Conservation (phyloP, 2,113 vertebrate genomes). For the Athene cunicularia region DNA sequence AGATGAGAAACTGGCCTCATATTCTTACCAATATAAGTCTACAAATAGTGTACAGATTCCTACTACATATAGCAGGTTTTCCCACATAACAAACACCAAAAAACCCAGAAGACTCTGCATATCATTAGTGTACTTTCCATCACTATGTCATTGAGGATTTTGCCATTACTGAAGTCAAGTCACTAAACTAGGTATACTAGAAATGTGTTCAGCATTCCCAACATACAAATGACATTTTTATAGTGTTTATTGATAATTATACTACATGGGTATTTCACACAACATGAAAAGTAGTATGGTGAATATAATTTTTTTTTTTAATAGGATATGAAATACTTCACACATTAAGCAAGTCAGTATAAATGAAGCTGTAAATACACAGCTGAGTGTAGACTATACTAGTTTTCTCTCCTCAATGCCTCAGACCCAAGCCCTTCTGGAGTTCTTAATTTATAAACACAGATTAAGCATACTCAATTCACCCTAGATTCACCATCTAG, state of each 20-base stretch:
- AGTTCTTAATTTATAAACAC: background rate
- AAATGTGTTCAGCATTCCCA: background rate
- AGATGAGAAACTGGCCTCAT: background rate
- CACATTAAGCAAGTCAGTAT: background rate
- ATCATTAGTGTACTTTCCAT: background rate
- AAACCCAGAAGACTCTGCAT: background rate
- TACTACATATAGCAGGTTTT: background rate
- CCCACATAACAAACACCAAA: background rate
- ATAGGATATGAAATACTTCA: background rate
- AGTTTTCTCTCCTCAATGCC: background rate
- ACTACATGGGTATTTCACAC: background rate
- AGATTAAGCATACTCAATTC: background rate
- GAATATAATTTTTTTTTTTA: background rate
- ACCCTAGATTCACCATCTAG: background rate
- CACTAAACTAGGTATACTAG: background rate
- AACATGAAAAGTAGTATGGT: background rate
- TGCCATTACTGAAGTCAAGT: background rate
- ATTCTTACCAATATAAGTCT: background rate
- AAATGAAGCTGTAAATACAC: constrained; percentile 6
- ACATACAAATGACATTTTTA: background rate
- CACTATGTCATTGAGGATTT: background rate
- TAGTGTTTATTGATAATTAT: background rate
- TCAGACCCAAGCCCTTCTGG: background rate
- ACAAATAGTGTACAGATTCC: background rate
- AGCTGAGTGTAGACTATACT: background rate